These are phyloP conservation scores for Cavia aperea DNA, from an alignment of 2,113 vertebrate genomes.

Conservation along the genomic window DNA sequence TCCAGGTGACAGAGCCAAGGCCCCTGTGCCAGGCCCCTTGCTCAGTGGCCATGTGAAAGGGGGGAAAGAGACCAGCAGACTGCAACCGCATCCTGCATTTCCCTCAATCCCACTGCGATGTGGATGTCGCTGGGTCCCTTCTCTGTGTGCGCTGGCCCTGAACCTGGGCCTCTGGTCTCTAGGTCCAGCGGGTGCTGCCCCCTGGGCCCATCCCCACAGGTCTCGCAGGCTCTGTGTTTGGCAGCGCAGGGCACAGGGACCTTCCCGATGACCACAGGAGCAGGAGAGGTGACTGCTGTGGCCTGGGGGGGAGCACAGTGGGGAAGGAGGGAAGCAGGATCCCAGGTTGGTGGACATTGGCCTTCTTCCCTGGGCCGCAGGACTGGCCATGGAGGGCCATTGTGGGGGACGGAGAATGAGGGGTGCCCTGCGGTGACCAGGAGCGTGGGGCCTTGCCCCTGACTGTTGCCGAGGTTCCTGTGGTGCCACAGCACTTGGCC, in stretches of 20 bases:
- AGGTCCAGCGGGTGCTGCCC: background rate
- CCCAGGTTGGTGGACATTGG: background rate
- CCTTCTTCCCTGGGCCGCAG: background rate
- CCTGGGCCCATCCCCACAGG: background rate
- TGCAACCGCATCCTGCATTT: fast-evolving
- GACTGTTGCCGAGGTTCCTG: background rate
- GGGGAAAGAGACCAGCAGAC: background rate
- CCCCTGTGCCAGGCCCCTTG: background rate
- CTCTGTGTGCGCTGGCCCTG: background rate
- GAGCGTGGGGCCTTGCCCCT: background rate
- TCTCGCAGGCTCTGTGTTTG: background rate
- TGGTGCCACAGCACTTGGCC: background rate
- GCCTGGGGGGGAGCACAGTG: background rate
- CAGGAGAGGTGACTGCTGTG: too few species aligned
- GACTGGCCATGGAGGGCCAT: background rate
- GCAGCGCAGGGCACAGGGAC: background rate
- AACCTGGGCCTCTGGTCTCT: background rate
- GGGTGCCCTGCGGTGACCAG: background rate
- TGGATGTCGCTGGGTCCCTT: background rate
- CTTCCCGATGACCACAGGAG: background rate
- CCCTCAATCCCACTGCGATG: background rate
- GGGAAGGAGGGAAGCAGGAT: background rate
- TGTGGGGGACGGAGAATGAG: background rate
- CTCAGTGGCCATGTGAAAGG: fast-evolving
- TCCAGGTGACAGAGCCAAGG: background rate